These are phyloP conservation scores for Daboia siamensis DNA, from an alignment of 2,113 vertebrate genomes.

Conservation along the genomic window DNA sequence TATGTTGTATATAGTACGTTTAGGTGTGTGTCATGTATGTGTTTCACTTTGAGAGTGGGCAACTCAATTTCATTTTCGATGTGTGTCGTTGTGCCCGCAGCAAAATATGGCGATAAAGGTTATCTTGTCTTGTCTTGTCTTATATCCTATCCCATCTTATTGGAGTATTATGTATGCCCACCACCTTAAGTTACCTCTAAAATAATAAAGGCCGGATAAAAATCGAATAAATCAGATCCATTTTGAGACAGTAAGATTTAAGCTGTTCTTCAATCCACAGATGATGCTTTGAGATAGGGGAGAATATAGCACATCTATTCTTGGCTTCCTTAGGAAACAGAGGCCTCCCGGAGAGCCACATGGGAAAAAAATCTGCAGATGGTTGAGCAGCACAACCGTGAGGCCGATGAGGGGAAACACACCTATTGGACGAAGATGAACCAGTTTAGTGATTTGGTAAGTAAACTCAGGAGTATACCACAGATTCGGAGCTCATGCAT, in stretches of 20 bases:
- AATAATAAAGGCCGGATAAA: background rate
- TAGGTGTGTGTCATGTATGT: too few relatives aligned
- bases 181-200: background rate
- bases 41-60: too few relatives aligned
- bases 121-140: too few relatives aligned
- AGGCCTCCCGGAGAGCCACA: constrained; percentile 22
- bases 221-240: background rate
- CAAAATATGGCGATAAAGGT: too few relatives aligned
- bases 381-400: constrained; percentile 52
- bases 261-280: background rate
- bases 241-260: background rate
- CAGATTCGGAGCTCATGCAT: background rate
- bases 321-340: constrained; percentile 6
- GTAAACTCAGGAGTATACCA: accelerated
- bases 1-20: too few relatives aligned
- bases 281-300: background rate
- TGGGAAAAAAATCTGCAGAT: constrained; percentile 57
- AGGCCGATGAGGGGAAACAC: constrained; percentile 36
- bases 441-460: constrained; percentile 58
- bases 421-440: constrained; percentile 49
- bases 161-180: background rate
- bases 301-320: background rate
- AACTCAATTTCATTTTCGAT: too few relatives aligned
- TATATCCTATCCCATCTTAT: too few relatives aligned
- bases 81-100: too few relatives aligned